Percentiles rank a stretch among this genome's conserved stretches.
Evolutionary conservation across 2,797 vertebrate species (phyloP).

Genomic region (Takifugu rubripes): DNA sequence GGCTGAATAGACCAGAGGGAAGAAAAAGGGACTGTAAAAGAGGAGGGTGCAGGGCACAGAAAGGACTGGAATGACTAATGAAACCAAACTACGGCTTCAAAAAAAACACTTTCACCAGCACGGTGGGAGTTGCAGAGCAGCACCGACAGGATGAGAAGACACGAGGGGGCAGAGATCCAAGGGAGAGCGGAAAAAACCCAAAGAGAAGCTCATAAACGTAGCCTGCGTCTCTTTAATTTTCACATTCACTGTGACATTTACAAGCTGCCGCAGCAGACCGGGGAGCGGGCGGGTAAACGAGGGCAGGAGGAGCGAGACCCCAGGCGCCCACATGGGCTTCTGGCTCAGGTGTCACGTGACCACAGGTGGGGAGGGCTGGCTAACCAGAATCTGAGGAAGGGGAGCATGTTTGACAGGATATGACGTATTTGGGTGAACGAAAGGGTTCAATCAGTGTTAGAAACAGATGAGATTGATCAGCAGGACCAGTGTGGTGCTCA

Average conservation of each 20-base stretch:
- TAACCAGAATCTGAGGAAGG: too few species aligned
- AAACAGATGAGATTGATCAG: background rate
- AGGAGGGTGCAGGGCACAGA: constrained; percentile 1
- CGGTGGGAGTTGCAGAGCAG: constrained; percentile 14
- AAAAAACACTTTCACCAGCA: constrained; percentile 29
- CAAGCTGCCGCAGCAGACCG: constrained; percentile 61
- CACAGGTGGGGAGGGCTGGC: constrained; percentile 11
- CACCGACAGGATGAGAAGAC: background rate
- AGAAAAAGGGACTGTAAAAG: constrained; percentile 2
- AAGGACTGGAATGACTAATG: constrained; percentile 27
- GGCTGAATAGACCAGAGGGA: constrained; percentile 1
- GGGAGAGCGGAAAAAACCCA: constrained; percentile 20
- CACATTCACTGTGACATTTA: constrained; percentile 67
- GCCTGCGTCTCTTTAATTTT: constrained; percentile 71
- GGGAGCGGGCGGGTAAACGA: constrained; percentile 34
- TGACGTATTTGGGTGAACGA: background rate
- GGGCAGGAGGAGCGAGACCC: constrained; percentile 30
- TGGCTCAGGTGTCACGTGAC: constrained; percentile 23
- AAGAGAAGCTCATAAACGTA: constrained; percentile 69
- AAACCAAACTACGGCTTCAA: constrained; percentile 27
- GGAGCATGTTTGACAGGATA: background rate
- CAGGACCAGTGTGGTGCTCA: constrained; percentile 8
- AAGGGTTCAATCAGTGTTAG: too few species aligned
- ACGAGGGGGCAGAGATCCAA: background rate
- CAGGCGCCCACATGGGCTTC: constrained; percentile 10